Percentiles rank a stretch among this genome's conserved stretches.
phyloP scores from a whole-genome alignment of 1,140 invertebrate species.

The Dufourea novaeangliae region DNA sequence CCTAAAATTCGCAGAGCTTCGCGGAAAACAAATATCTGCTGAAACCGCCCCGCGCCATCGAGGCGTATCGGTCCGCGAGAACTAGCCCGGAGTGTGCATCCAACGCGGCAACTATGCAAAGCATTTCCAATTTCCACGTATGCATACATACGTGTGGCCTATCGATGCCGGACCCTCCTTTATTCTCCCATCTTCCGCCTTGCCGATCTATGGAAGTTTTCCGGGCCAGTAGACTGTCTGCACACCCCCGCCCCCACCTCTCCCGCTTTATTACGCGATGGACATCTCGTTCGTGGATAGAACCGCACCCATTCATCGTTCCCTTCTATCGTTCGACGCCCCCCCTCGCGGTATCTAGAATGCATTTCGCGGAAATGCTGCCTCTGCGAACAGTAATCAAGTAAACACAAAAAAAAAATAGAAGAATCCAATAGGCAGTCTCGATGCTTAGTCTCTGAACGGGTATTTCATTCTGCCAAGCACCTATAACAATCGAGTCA shows the following conservation, averaged over 20 bases:
- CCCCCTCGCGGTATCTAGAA: background rate
- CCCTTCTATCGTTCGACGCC: no score
- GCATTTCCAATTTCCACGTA: conserved; percentile 70
- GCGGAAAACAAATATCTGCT: conserved; percentile 13
- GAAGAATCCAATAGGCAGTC: background rate
- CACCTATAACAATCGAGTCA: no score
- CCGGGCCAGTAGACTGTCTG: conserved; percentile 36
- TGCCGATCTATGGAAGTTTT: conserved; percentile 27
- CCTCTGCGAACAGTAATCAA: background rate
- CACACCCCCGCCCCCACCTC: no score
- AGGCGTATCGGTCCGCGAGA: conserved; percentile 32
- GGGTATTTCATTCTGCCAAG: no score
- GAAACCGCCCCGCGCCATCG: conserved; percentile 15
- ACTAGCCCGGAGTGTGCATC: conserved; percentile 11
- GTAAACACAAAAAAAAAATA: background rate
- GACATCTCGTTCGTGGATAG: conserved; percentile 15
- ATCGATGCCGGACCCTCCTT: conserved; percentile 39
- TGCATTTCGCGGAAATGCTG: background rate
- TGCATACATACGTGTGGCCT: conserved; percentile 17
- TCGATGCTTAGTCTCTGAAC: no score
- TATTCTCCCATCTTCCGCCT: conserved; percentile 49
- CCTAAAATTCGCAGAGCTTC: background rate
- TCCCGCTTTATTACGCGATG: conserved; percentile 55
- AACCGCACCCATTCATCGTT: no score
- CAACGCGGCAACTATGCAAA: conserved; percentile 58